These are phyloP conservation scores for Drosophila rellima DNA, from an alignment of 2,888 invertebrate genomes.

Conservation along the genomic window DNA sequence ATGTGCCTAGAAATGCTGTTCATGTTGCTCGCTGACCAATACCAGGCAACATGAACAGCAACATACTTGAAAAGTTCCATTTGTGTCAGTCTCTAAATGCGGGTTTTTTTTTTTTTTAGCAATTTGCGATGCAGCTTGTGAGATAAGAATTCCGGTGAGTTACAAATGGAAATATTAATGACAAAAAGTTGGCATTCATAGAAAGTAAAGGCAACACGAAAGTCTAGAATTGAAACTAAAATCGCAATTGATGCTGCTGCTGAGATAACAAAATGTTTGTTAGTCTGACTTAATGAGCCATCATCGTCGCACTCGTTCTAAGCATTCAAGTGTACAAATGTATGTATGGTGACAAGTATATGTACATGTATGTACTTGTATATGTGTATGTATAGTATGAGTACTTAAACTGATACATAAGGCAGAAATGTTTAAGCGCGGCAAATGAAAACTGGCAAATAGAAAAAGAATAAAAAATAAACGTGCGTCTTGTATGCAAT, in stretches of 20 bases:
- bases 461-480: constrained; percentile 32
- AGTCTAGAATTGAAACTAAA: constrained; percentile 51
- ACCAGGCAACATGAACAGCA: constrained; percentile 31
- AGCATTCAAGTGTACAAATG: constrained; percentile 19
- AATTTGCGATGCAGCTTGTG: constrained; percentile 56
- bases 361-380: constrained; percentile 7
- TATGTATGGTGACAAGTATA: constrained; percentile 30
- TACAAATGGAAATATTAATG: constrained; percentile 61
- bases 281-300: constrained; percentile 58
- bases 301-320: constrained; percentile 9
- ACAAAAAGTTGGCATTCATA: constrained; percentile 37
- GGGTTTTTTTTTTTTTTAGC: constrained; percentile 76
- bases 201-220: constrained; percentile 18
- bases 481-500: constrained; percentile 45
- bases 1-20: neutral
- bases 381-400: constrained; percentile 3
- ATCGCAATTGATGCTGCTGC: constrained; percentile 69
- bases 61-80: constrained; percentile 68
- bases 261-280: constrained; percentile 75
- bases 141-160: constrained; percentile 60
- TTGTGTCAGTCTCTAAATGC: constrained; percentile 71
- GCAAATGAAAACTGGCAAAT: constrained; percentile 56
- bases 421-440: constrained; percentile 39
- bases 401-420: constrained; percentile 28
- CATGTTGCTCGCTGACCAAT: neutral